Evolutionary conservation across 2,888 invertebrate genomes (phyloP).

Genomic region (Meliscaeva auricollis): DNA sequence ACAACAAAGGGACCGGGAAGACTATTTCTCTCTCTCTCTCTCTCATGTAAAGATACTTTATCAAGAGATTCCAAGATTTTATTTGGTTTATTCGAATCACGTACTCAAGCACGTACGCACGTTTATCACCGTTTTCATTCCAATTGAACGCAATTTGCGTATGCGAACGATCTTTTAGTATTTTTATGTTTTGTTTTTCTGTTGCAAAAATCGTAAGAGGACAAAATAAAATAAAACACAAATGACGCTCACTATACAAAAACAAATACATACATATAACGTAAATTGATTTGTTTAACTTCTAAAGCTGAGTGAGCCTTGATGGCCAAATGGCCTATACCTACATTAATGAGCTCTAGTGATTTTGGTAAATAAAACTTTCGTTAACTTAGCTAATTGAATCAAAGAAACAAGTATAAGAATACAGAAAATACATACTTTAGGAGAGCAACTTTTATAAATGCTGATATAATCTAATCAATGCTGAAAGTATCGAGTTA

Average conservation of each 20-base stretch:
- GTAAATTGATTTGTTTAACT: slow-evolving; percentile 66
- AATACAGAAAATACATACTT: background rate
- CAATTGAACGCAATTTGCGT: slow-evolving; percentile 44
- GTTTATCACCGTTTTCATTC: slow-evolving; percentile 57
- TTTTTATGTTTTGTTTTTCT: no score
- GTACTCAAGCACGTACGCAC: slow-evolving; percentile 63
- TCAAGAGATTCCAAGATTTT: slow-evolving; percentile 10
- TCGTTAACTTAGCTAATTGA: background rate
- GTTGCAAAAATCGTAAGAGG: no score
- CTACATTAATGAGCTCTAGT: slow-evolving; percentile 41
- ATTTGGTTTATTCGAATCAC: slow-evolving; percentile 40
- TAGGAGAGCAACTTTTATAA: no score
- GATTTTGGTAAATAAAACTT: background rate
- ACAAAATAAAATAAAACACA: slow-evolving; percentile 6
- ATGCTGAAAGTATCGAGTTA: no score
- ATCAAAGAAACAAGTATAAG: slow-evolving; percentile 2
- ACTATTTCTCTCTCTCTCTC: no score
- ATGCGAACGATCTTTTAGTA: background rate
- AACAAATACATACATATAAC: slow-evolving; percentile 14
- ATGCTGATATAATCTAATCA: no score
- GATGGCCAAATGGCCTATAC: slow-evolving; percentile 3
- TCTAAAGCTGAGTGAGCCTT: slow-evolving; percentile 37
- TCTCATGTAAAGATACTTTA: slow-evolving; percentile 33
- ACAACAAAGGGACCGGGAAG: slow-evolving; percentile 8
- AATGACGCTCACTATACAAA: background rate